Conservation (phyloP, 2,113 vertebrate genomes). For the Myotis yumanensis region DNA sequence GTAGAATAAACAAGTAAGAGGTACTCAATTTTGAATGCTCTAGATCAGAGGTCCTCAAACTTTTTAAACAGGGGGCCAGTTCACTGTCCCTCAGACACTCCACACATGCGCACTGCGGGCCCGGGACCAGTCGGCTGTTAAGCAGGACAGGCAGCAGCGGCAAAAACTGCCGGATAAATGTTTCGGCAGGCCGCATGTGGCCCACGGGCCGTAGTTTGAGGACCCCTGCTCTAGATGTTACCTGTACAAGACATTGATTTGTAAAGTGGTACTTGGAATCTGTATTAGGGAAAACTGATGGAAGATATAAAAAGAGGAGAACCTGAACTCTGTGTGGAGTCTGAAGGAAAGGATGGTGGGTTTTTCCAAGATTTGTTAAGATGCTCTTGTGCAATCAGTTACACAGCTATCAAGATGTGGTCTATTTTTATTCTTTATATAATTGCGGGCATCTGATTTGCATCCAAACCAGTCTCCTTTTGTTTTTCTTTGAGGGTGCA, state of each 20-base stretch:
- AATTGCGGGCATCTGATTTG: conserved; percentile 12
- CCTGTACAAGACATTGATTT: background rate
- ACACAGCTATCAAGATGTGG: background rate
- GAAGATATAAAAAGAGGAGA: background rate
- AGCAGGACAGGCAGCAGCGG: no score
- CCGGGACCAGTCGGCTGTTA: no score
- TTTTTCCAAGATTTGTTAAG: background rate
- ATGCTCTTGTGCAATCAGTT: background rate
- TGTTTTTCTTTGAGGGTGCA: conserved; percentile 48
- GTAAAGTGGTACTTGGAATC: background rate
- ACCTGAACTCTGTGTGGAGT: background rate
- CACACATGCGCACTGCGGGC: no score
- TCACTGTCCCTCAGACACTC: no score
- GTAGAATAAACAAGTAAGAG: background rate
- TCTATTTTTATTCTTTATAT: background rate
- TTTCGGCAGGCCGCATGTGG: no score
- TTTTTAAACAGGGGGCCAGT: no score
- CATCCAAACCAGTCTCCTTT: conserved; percentile 24
- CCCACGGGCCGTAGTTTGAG: no score
- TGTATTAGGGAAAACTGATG: background rate
- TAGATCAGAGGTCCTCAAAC: background rate
- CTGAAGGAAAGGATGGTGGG: background rate
- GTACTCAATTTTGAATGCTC: background rate
- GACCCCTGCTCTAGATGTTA: background rate
- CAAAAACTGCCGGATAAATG: no score